These are phyloP conservation scores for Drosophila falleni DNA, from an alignment of 2,888 invertebrate genomes.

Conservation along the genomic window DNA sequence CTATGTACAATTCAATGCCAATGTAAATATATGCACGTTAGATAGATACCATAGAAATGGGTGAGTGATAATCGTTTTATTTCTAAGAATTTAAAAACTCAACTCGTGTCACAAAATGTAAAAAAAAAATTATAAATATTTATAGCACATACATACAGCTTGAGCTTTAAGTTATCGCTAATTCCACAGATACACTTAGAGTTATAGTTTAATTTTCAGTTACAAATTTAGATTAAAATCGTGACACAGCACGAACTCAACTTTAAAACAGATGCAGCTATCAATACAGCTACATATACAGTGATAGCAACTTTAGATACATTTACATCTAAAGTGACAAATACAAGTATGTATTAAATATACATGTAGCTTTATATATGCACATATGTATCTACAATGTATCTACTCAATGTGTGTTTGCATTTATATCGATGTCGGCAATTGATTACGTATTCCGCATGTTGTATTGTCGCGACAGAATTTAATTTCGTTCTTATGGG, in stretches of 20 bases:
- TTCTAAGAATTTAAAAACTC: too few species aligned
- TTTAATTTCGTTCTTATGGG: slow-evolving; percentile 81
- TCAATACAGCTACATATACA: neutral
- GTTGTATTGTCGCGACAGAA: slow-evolving; percentile 82
- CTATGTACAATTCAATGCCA: slow-evolving; percentile 18
- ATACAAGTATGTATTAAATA: slow-evolving; percentile 13
- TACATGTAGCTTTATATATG: slow-evolving; percentile 8
- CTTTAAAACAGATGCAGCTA: neutral
- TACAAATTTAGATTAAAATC: neutral
- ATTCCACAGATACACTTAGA: neutral
- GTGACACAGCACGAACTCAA: neutral
- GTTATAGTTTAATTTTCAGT: neutral
- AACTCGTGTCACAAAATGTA: too few species aligned
- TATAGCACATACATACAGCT: neutral
- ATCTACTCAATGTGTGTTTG: slow-evolving; percentile 27
- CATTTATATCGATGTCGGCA: slow-evolving; percentile 65
- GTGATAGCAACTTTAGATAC: slow-evolving; percentile 1
- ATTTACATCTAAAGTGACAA: slow-evolving; percentile 7
- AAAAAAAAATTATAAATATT: too few species aligned
- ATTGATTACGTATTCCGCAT: slow-evolving; percentile 82
- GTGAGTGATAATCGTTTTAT: neutral
- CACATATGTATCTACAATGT: slow-evolving; percentile 14
- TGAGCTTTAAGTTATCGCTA: neutral
- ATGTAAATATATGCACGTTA: slow-evolving; percentile 37
- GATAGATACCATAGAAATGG: neutral